Conservation (phyloP, 2,888 invertebrate genomes). For the Hofmannophila pseudospretella region DNA sequence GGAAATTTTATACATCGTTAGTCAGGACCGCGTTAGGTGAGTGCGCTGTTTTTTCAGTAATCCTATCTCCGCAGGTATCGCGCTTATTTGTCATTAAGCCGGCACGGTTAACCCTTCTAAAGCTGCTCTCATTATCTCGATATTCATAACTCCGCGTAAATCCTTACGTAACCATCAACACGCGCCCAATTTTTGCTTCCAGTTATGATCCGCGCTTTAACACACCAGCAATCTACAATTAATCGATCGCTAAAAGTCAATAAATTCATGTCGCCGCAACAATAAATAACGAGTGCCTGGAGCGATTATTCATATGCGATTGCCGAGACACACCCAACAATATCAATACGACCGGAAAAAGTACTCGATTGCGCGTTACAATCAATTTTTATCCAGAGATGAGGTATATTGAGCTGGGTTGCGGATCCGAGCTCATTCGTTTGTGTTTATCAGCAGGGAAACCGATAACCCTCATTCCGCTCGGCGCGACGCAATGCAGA, state of each 20-base stretch:
- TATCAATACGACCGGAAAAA: conserved; percentile 40
- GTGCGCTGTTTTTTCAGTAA: conserved; percentile 67
- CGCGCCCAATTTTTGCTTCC: conserved; percentile 15
- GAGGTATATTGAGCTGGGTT: conserved; percentile 53
- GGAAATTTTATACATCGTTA: conserved; percentile 78
- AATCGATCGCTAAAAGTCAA: conserved; percentile 49
- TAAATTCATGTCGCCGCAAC: conserved; percentile 50
- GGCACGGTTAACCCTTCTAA: conserved; percentile 40
- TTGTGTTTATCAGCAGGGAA: conserved; percentile 68
- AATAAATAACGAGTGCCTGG: conserved; percentile 53
- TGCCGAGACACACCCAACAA: conserved; percentile 34
- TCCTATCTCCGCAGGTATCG: conserved; percentile 54
- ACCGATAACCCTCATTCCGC: conserved; percentile 73
- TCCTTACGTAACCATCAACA: conserved; percentile 14
- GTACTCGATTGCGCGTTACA: conserved; percentile 42
- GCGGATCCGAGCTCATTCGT: conserved; percentile 51
- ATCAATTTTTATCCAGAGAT: conserved; percentile 62
- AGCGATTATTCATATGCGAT: conserved; percentile 43
- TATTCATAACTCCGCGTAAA: conserved; percentile 24
- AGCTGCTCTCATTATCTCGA: conserved; percentile 33
- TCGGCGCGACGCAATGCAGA: conserved; percentile 71
- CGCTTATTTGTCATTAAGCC: conserved; percentile 47
- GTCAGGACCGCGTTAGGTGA: conserved; percentile 71
- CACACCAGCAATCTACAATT: conserved; percentile 36
- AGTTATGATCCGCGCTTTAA: conserved; percentile 6